Evolutionary conservation across 2,888 invertebrate species (phyloP).

Genomic region (Gibbula magus): DNA sequence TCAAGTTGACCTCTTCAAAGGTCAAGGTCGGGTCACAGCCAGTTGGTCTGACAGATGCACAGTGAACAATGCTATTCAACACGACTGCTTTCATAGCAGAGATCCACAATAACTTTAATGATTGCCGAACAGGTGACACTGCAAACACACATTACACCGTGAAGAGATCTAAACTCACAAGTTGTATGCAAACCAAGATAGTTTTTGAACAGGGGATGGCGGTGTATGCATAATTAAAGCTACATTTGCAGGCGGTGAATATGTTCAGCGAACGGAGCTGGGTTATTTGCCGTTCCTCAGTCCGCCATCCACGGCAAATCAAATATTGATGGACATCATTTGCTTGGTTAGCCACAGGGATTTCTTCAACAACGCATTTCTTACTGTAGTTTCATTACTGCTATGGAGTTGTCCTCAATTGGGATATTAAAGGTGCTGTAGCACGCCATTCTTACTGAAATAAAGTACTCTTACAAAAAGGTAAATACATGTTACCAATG

Average conservation of each 20-base stretch:
- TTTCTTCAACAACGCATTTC: neutral
- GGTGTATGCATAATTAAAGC: too few relatives aligned
- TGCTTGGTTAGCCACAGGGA: neutral
- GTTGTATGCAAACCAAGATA: too few relatives aligned
- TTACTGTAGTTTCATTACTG: too few relatives aligned
- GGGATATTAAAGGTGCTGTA: too few relatives aligned
- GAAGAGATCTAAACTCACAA: neutral
- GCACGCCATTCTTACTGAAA: too few relatives aligned
- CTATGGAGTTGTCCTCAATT: too few relatives aligned
- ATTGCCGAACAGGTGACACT: neutral
- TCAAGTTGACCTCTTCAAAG: slow-evolving; percentile 1
- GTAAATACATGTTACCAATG: too few relatives aligned
- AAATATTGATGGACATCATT: slow-evolving; percentile 3
- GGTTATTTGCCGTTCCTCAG: too few relatives aligned
- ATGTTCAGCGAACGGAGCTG: too few relatives aligned
- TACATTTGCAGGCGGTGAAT: too few relatives aligned
- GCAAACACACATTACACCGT: neutral
- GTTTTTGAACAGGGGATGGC: too few relatives aligned
- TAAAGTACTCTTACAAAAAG: too few relatives aligned
- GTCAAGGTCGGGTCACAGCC: slow-evolving; percentile 5
- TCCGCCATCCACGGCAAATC: neutral
- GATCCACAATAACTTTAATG: neutral
- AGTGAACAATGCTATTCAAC: neutral
- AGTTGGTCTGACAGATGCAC: neutral
- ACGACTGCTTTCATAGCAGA: neutral